Evolutionary conservation across 2,888 invertebrate species (phyloP).

Genomic region (Acanthosepion pharaonis): DNA sequence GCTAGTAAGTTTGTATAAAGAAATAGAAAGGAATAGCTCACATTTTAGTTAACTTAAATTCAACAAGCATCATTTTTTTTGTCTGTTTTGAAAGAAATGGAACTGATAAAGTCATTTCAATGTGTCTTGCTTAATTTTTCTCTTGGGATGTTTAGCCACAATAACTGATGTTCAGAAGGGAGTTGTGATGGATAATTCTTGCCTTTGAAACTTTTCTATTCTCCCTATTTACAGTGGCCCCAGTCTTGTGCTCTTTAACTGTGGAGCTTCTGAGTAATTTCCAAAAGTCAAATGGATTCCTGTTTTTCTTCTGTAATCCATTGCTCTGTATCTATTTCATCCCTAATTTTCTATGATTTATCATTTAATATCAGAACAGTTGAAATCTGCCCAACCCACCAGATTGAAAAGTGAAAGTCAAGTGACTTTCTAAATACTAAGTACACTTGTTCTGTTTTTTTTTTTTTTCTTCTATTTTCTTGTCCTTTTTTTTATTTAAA

Average conservation of each 20-base stretch:
- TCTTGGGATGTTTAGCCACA: constrained; percentile 33
- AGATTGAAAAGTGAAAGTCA: constrained; percentile 16
- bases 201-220: background rate
- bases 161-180: background rate
- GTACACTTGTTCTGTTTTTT: background rate
- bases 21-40: background rate
- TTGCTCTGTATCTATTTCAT: background rate
- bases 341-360: background rate
- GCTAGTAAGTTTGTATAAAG: background rate
- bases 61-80: background rate
- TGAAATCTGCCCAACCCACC: constrained; percentile 33
- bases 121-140: constrained; percentile 33
- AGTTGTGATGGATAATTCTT: constrained; percentile 33
- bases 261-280: constrained; percentile 16
- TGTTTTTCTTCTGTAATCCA: background rate
- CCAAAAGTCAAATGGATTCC: constrained; percentile 15
- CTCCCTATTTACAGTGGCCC: background rate
- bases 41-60: background rate
- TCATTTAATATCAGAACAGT: constrained; percentile 33
- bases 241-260: constrained; percentile 18
- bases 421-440: background rate
- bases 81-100: background rate
- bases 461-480: background rate
- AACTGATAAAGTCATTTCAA: constrained; percentile 8
- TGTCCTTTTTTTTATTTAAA: background rate